A percentile compares a stretch with the other conserved stretches of the same genome.
These are phyloP conservation scores for Sciurus niger DNA, from an alignment of 2,113 vertebrate genomes.

Conservation along the genomic window DNA sequence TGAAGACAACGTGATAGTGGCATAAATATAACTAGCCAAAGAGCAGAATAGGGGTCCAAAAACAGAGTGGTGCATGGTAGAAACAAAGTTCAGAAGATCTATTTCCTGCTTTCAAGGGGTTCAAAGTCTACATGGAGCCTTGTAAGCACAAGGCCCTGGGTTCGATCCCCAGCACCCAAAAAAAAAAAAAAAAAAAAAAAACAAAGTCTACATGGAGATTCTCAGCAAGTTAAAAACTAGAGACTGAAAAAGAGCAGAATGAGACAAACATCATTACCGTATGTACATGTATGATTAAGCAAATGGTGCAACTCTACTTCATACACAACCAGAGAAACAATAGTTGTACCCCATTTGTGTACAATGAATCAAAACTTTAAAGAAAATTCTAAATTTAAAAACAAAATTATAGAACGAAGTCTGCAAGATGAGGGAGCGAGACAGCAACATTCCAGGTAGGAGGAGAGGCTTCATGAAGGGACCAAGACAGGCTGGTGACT, in stretches of 20 bases:
- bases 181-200: too few relatives aligned
- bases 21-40: background rate
- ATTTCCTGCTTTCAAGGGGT: background rate
- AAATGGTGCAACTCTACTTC: too few relatives aligned
- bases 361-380: too few relatives aligned
- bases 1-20: background rate
- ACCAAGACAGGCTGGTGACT: background rate
- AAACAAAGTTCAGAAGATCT: background rate
- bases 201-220: background rate
- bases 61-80: background rate
- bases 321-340: too few relatives aligned
- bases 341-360: too few relatives aligned
- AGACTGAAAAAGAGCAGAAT: too few relatives aligned
- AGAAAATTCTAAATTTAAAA: too few relatives aligned
- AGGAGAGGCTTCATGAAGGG: background rate
- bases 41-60: background rate
- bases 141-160: too few relatives aligned
- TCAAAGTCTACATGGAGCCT: background rate
- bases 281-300: too few relatives aligned
- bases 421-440: background rate
- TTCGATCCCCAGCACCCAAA: too few relatives aligned
- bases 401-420: background rate
- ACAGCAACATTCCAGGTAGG: background rate
- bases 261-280: too few relatives aligned
- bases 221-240: background rate